Base-by-base conservation (phyloP, 2,113 vertebrate genomes). In the Rhodinocichla rosea region DNA sequence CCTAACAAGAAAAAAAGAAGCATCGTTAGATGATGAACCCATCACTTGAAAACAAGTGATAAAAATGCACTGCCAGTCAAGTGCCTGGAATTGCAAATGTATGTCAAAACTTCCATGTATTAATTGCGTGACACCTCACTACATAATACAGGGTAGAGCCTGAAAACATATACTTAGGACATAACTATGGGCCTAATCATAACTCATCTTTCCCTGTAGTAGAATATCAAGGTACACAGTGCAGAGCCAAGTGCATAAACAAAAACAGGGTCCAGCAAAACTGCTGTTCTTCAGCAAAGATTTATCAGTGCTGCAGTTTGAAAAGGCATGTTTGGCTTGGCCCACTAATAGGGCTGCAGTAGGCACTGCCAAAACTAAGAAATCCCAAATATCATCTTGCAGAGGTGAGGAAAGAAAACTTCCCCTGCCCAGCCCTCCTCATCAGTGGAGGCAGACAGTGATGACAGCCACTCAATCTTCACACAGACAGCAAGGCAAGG, bases 1-100 rank as follows among this genome's bases (percentile, higher is more conserved):
- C 98, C 99, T 99, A 95, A 71, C 28, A 52, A 91, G 28, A 53
- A 45, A 56, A 55, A n/a, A 55, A 77, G 40, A 53, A 91, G 44
- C 15, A 80, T 70, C 1, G 1, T 92, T 74, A 93, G 83, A 13
- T 70, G 75, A 84, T 0, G 2, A 90, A 73, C 16, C 11, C 30
- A 44, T 49, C 6, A 1, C 57, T 76, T 87, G 27, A 73, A 82
- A 70, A 85, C 5, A 11, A 77, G 37, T 5, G 39, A 80, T 60
- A 91, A 83, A 88, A 90, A 77, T 2, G 33, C 64, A 55, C n/a
- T 18, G 44, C 57, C 23, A 55, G 42, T 14, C 24, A 87, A 53
- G 40, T 53, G 77, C 63, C 52, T 87, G 85, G 83, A 92, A 89
- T 13, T 74, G 82, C 70, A 79, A 87, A 80, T 23, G 27, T n/a